These are phyloP conservation scores for Drosophila yakuba DNA, from an alignment of 1,140 invertebrate species.

Conservation along the genomic window DNA sequence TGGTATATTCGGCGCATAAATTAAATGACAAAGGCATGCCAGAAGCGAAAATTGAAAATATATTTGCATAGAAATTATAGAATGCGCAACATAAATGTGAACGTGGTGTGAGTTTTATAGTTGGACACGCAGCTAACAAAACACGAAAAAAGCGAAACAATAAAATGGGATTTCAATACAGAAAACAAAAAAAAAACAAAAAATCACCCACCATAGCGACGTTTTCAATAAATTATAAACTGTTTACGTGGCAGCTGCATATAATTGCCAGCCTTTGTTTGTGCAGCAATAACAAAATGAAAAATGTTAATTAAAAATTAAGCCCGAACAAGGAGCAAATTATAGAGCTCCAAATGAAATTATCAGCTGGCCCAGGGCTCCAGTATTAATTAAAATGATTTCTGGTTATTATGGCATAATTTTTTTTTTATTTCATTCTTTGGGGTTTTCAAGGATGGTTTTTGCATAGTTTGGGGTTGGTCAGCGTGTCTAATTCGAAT, in stretches of 20 bases:
- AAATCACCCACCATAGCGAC: conserved; percentile 24
- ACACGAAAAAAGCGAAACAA: conserved; percentile 43
- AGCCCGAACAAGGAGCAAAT: conserved; percentile 44
- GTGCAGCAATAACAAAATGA: conserved; percentile 48
- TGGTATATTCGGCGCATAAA: conserved; percentile 56
- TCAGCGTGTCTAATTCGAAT: conserved; percentile 26
- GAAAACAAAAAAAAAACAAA: conserved; percentile 8
- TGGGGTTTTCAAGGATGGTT: conserved; percentile 17
- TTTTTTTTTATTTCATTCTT: conserved; percentile 3
- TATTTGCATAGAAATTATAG: conserved; percentile 71
- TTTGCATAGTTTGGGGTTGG: conserved; percentile 45
- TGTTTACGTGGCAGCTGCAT: conserved; percentile 65
- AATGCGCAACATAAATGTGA: conserved; percentile 65
- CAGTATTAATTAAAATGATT: conserved; percentile 72
- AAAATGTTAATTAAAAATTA: conserved; percentile 43
- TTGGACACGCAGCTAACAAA: conserved; percentile 61
- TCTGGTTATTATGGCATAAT: conserved; percentile 39
- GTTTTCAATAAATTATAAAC: conserved; percentile 68
- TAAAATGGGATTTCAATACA: conserved; percentile 25
- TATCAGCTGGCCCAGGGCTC: conserved; percentile 50
- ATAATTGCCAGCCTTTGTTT: conserved; percentile 75
- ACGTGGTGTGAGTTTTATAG: conserved; percentile 57
- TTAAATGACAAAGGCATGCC: conserved; percentile 73
- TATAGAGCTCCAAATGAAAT: conserved; percentile 55
- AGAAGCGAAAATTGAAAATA: conserved; percentile 63